Evolutionary conservation across 2,113 vertebrate species (phyloP).

Genomic region (Cyprinodon tularosa): DNA sequence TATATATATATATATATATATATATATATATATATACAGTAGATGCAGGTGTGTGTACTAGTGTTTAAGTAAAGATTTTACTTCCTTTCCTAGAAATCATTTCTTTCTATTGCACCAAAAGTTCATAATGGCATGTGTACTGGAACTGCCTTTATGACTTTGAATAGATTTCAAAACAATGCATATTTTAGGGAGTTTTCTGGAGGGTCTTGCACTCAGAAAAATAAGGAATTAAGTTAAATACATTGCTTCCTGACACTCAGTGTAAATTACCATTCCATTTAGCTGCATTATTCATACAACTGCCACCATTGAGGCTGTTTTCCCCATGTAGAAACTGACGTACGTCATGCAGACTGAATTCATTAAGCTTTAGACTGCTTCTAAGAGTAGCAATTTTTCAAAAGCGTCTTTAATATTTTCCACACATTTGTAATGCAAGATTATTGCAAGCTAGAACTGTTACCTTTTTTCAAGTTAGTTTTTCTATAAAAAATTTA

Average conservation of each 20-base stretch:
- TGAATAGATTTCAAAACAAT: constrained; percentile 32
- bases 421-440: background rate
- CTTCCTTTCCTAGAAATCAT: background rate
- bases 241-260: constrained; percentile 58
- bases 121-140: constrained; percentile 22
- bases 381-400: constrained; percentile 29
- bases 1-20: no score
- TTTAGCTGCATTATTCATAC: constrained; percentile 66
- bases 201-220: constrained; percentile 37
- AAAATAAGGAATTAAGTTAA: constrained; percentile 57
- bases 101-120: constrained; percentile 1
- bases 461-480: constrained; percentile 20
- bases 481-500: background rate
- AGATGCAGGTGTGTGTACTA: no score
- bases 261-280: constrained; percentile 65
- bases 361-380: constrained; percentile 49
- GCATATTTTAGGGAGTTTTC: background rate
- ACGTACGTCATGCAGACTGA: constrained; percentile 52
- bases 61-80: background rate
- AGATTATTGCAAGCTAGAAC: background rate
- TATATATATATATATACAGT: no score
- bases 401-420: constrained; percentile 23
- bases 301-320: constrained; percentile 56
- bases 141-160: constrained; percentile 17
- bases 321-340: constrained; percentile 59